A percentile compares a stretch with the other conserved stretches of the same genome.
Evolutionary conservation across 1,140 invertebrate species (phyloP).

Genomic region (Akabosia matsudoensis): DNA sequence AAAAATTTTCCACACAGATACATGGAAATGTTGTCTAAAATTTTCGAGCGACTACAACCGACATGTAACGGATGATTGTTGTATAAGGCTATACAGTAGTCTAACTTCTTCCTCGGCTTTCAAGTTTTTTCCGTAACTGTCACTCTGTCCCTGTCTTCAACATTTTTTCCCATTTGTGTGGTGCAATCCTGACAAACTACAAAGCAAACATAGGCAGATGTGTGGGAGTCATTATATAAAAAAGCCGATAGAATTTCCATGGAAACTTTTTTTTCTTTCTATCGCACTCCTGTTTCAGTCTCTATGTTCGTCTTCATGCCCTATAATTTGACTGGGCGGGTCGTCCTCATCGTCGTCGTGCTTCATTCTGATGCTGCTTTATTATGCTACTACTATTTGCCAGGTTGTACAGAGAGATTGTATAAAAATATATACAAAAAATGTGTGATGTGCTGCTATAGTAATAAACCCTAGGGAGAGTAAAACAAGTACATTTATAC

Average conservation of each 20-base stretch:
- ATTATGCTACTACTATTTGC: conserved; percentile 16
- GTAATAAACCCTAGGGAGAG: too few relatives aligned
- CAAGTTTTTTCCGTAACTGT: too few relatives aligned
- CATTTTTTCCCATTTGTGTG: neutral
- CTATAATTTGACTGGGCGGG: conserved; percentile 48
- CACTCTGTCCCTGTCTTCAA: too few relatives aligned
- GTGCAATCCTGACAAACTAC: too few relatives aligned
- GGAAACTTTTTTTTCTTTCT: conserved; percentile 43
- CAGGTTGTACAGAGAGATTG: too few relatives aligned
- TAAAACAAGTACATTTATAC: too few relatives aligned
- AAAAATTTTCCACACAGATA: too few relatives aligned
- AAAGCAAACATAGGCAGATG: conserved; percentile 26
- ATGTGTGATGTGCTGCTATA: too few relatives aligned
- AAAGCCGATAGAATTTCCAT: conserved; percentile 47
- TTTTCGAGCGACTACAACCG: too few relatives aligned
- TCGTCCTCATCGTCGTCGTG: conserved; percentile 28
- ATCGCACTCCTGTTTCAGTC: neutral
- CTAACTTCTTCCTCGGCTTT: too few relatives aligned
- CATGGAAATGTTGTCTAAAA: too few relatives aligned
- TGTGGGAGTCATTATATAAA: conserved; percentile 31
- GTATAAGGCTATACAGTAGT: neutral
- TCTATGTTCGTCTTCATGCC: conserved; percentile 42
- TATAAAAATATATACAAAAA: too few relatives aligned
- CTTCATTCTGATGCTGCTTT: conserved; percentile 35
- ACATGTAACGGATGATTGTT: neutral